These are phyloP conservation scores for Acanthoscelides obtectus DNA, from an alignment of 2,888 invertebrate genomes.

Conservation along the genomic window DNA sequence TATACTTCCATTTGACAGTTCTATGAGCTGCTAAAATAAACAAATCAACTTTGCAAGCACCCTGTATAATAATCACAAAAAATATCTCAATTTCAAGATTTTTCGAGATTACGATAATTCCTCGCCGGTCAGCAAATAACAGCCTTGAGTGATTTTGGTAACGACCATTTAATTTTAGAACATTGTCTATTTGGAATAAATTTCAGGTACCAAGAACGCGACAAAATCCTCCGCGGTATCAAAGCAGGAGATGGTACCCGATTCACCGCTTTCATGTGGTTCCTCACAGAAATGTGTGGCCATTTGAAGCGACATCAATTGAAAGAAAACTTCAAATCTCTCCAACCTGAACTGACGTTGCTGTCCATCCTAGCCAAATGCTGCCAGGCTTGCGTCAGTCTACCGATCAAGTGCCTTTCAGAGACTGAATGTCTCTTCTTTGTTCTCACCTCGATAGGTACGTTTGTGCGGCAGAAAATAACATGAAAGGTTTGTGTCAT, in stretches of 20 bases:
- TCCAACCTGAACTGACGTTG: slow-evolving; percentile 68
- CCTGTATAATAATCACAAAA: no score
- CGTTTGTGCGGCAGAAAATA: no score
- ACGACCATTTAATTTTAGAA: no score
- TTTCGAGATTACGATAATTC: no score
- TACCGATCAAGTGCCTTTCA: slow-evolving; percentile 74
- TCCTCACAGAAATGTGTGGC: slow-evolving; percentile 86
- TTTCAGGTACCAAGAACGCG: slow-evolving; percentile 67
- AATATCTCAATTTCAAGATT: no score
- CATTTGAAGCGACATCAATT: slow-evolving; percentile 69
- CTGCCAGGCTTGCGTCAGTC: slow-evolving; percentile 81
- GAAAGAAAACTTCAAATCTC: slow-evolving; percentile 53
- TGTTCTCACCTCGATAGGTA: slow-evolving; percentile 80
- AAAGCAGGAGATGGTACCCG: slow-evolving; percentile 59
- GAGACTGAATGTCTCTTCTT: slow-evolving; percentile 88
- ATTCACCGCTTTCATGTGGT: slow-evolving; percentile 81
- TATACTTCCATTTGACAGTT: no score
- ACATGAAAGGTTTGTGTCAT: no score
- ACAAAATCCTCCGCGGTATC: slow-evolving; percentile 56
- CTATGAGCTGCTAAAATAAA: no score
- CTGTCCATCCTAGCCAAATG: slow-evolving; percentile 83
- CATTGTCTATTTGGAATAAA: no score
- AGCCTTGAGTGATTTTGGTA: no score
- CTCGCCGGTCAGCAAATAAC: no score
- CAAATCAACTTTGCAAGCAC: no score